phyloP scores from a whole-genome alignment of 2,888 invertebrate species.

The Arge pagana region DNA sequence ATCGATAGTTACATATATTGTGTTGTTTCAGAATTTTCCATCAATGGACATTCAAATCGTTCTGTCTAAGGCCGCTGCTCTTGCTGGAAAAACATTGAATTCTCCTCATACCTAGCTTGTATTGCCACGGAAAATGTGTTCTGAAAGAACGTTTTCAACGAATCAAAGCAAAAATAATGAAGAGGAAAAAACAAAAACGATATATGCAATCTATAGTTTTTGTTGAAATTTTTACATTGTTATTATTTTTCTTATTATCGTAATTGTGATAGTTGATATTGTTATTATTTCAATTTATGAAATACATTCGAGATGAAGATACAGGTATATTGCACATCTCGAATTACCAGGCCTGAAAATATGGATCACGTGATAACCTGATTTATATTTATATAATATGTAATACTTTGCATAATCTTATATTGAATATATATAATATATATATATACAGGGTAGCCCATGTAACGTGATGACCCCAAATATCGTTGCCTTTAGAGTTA shows the following conservation, averaged over 20 bases:
- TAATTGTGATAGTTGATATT: too few relatives aligned
- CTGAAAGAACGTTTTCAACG: too few relatives aligned
- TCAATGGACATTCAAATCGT: slow-evolving; percentile 86
- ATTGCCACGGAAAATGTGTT: too few relatives aligned
- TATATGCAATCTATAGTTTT: too few relatives aligned
- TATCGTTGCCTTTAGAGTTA: too few relatives aligned
- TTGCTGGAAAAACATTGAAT: slow-evolving; percentile 59
- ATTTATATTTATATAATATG: neutral
- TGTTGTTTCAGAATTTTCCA: slow-evolving; percentile 72
- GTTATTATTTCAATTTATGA: too few relatives aligned
- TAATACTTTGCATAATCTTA: neutral
- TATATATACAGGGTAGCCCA: neutral
- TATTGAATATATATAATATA: neutral
- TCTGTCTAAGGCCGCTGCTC: slow-evolving; percentile 75
- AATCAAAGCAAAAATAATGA: too few relatives aligned
- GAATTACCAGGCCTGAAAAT: neutral
- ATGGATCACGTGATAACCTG: neutral
- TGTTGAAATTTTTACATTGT: too few relatives aligned
- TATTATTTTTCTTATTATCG: too few relatives aligned
- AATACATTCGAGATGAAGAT: neutral
- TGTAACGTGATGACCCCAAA: neutral
- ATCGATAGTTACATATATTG: slow-evolving; percentile 5
- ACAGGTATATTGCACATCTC: neutral
- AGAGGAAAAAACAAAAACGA: too few relatives aligned
- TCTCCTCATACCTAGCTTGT: slow-evolving; percentile 38